A percentile compares a stretch with the other conserved stretches of the same genome.
These are phyloP conservation scores for Chaenogobius annularis DNA, from an alignment of 2,113 vertebrate genomes.

Conservation along the genomic window DNA sequence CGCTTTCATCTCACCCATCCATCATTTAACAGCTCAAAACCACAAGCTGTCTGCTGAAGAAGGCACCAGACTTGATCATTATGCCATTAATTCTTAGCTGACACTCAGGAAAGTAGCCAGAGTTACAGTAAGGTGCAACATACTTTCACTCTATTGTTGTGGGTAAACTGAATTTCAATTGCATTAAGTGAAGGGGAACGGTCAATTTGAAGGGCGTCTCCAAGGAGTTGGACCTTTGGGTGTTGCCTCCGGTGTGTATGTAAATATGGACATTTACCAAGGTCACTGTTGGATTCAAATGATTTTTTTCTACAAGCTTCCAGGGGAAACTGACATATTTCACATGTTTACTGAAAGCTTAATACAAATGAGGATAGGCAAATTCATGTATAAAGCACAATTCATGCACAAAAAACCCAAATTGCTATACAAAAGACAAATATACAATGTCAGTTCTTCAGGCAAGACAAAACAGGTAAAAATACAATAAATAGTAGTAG, in stretches of 20 bases:
- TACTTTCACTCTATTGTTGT: neutral
- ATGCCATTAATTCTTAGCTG: conserved; percentile 57
- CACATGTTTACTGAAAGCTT: neutral
- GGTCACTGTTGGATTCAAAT: conserved; percentile 16
- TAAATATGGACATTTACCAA: conserved; percentile 27
- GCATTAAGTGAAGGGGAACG: conserved; percentile 10
- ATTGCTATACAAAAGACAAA: no score
- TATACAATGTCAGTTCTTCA: no score
- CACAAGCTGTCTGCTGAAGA: conserved; percentile 56
- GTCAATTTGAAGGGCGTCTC: conserved; percentile 21
- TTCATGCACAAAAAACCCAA: no score
- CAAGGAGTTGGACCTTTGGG: neutral
- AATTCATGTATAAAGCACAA: no score
- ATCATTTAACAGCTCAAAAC: conserved; percentile 73
- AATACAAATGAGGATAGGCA: neutral
- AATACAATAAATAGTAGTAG: neutral
- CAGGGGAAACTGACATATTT: neutral
- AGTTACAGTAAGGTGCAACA: conserved; percentile 13
- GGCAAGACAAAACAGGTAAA: no score
- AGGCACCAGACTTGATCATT: conserved; percentile 48
- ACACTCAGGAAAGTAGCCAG: conserved; percentile 16
- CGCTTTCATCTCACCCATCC: conserved; percentile 69
- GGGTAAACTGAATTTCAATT: conserved; percentile 27
- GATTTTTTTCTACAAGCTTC: neutral
- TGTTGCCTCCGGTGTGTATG: conserved; percentile 27